phyloP scores from a whole-genome alignment of 2,113 vertebrate species.

The Pelusios castaneus region DNA sequence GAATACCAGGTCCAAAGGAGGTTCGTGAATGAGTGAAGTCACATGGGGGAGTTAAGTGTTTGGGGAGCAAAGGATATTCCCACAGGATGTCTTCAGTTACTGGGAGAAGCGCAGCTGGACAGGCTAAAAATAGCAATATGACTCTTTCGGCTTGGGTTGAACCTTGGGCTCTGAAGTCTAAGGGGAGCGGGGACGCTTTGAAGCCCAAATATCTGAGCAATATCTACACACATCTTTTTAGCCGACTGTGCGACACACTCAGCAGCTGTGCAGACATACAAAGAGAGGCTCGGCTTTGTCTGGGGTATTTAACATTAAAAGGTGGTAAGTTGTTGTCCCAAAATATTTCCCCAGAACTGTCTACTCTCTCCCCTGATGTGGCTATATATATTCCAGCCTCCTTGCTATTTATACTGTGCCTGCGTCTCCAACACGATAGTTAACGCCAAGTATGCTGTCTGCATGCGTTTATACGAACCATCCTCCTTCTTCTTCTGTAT shows the following conservation, averaged over 20 bases:
- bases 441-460: neutral
- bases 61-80: neutral
- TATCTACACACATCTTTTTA: too few relatives aligned
- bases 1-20: neutral
- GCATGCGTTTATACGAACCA: neutral
- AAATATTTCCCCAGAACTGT: neutral
- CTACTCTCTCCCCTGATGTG: neutral
- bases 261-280: neutral
- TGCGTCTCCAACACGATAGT: neutral
- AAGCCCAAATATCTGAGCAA: too few relatives aligned
- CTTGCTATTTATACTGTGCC: neutral
- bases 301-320: neutral
- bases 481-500: neutral
- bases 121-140: too few relatives aligned
- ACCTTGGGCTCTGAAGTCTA: too few relatives aligned
- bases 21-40: constrained; percentile 18
- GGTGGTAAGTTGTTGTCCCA: neutral
- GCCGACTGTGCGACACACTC: too few relatives aligned
- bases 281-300: neutral
- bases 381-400: neutral
- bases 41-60: neutral
- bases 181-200: too few relatives aligned
- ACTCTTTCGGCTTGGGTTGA: too few relatives aligned
- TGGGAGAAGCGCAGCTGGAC: too few relatives aligned
- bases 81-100: too few relatives aligned